These are phyloP conservation scores for Drosophila kanekoi DNA, from an alignment of 2,888 invertebrate species.

Conservation along the genomic window DNA sequence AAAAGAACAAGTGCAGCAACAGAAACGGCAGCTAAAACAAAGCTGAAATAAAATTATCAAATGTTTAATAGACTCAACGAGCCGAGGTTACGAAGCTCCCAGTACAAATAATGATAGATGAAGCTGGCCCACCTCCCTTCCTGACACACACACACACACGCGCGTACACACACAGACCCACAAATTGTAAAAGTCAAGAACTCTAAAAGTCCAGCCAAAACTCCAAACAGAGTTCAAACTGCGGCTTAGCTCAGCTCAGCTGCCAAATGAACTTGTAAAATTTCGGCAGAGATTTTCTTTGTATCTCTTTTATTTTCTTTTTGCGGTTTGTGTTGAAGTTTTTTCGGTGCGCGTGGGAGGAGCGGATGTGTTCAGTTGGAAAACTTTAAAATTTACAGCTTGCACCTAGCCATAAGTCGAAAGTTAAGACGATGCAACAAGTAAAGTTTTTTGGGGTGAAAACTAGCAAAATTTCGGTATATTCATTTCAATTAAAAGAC, in stretches of 20 bases:
- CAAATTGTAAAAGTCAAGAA: constrained; percentile 2
- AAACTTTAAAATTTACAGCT: constrained; percentile 59
- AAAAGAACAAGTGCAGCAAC: constrained; percentile 63
- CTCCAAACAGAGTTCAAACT: constrained; percentile 44
- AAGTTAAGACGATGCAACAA: constrained; percentile 49
- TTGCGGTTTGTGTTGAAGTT: constrained; percentile 38
- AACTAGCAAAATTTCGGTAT: constrained; percentile 6
- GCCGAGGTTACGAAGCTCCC: constrained; percentile 27
- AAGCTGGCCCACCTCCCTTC: neutral
- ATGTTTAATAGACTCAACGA: constrained; percentile 70
- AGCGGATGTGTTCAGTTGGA: constrained; percentile 7
- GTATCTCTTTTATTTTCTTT: constrained; percentile 16
- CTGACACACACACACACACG: no score
- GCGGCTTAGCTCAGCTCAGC: constrained; percentile 51
- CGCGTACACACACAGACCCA: no score
- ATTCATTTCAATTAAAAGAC: constrained; percentile 56
- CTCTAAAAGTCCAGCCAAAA: constrained; percentile 31
- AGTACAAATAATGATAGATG: constrained; percentile 62
- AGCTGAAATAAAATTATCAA: constrained; percentile 70
- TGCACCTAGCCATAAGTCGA: constrained; percentile 48
- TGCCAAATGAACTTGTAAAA: constrained; percentile 59
- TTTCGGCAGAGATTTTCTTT: constrained; percentile 39
- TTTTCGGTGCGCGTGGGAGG: constrained; percentile 25
- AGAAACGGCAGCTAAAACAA: constrained; percentile 36
- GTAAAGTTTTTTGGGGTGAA: constrained; percentile 32